Evolutionary conservation across 2,797 vertebrate species (phyloP), one percentile per base, ranked within the genome.

Genomic region (Taenioides sp.): DNA sequence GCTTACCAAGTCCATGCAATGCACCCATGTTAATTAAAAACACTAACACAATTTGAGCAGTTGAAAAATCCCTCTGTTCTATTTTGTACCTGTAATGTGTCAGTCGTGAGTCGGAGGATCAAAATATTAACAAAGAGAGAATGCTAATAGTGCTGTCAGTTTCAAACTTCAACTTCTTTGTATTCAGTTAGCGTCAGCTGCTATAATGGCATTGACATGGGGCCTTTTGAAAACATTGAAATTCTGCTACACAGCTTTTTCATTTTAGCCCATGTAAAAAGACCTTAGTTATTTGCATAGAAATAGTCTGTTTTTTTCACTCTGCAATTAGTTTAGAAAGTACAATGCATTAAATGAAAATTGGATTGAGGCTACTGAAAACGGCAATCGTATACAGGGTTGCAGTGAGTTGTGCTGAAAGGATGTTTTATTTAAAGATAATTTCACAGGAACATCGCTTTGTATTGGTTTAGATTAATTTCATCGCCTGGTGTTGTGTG

Each of bases 371-470:
- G 25, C 67, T 63, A 67, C 27, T 80, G 18, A 73, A 70, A 61
- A 64, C 22, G 43, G 70, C 54, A 37, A 31, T 65, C 71, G 57
- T 70, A 57, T 81, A 37, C 49, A 65, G 62, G 71, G 62, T 67
- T 27, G 66, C 28, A 60, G 62, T 59, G 43, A 69, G 67, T 43
- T 49, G 28, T 55, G 50, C 37, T 55, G 72, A 77, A 74, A 79
- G 70, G 58, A 54, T 37, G 18, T 50, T 65, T 80, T 73, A 75
- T 67, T 71, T 67, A 69, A 62, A 73, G 55, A 77, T 75, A 71
- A 85, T 85, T 75, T 69, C 50, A 81, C 72, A 73, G 68, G 63
- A 77, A 82, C 59, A 68, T 66, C 70, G 71, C 74, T 83, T 74
- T 76, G 59, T 70, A 4, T 5, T 20, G 31, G 76, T 67, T 65